These are phyloP conservation scores for Aricia artaxerxes DNA, from an alignment of 2,888 invertebrate species.

Conservation along the genomic window DNA sequence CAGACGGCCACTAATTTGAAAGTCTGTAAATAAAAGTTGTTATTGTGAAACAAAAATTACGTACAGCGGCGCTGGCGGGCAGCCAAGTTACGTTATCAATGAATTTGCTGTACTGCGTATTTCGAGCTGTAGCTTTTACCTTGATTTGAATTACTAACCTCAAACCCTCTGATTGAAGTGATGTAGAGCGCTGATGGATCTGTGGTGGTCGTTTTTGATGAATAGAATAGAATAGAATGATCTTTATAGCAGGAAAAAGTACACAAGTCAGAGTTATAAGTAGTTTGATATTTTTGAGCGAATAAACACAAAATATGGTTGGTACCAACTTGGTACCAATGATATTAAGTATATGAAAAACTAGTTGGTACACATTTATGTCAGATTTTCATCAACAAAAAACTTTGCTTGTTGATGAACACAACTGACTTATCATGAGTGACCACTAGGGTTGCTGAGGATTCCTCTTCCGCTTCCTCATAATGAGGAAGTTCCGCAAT, in stretches of 20 bases:
- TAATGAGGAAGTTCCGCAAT: too few relatives aligned
- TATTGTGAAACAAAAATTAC: conserved; percentile 23
- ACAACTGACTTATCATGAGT: too few relatives aligned
- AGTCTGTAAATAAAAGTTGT: conserved; percentile 13
- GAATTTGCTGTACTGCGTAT: conserved; percentile 11
- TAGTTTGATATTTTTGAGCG: too few relatives aligned
- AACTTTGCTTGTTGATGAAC: too few relatives aligned
- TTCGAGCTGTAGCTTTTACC: background rate
- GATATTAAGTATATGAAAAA: too few relatives aligned
- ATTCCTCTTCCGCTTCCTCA: too few relatives aligned
- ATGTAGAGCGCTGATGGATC: background rate
- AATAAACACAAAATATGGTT: too few relatives aligned
- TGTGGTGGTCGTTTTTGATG: background rate
- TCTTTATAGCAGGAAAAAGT: background rate
- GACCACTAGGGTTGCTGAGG: too few relatives aligned
- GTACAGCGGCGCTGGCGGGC: background rate
- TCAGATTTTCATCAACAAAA: too few relatives aligned
- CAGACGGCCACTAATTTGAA: background rate
- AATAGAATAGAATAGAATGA: background rate
- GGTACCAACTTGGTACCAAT: too few relatives aligned
- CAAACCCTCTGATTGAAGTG: background rate
- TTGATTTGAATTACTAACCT: background rate
- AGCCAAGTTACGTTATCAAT: conserved; percentile 13
- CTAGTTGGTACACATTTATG: too few relatives aligned
- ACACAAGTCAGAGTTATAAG: too few relatives aligned